These are phyloP conservation scores for Drosophila tropicalis DNA, from an alignment of 1,140 invertebrate genomes.

Conservation along the genomic window DNA sequence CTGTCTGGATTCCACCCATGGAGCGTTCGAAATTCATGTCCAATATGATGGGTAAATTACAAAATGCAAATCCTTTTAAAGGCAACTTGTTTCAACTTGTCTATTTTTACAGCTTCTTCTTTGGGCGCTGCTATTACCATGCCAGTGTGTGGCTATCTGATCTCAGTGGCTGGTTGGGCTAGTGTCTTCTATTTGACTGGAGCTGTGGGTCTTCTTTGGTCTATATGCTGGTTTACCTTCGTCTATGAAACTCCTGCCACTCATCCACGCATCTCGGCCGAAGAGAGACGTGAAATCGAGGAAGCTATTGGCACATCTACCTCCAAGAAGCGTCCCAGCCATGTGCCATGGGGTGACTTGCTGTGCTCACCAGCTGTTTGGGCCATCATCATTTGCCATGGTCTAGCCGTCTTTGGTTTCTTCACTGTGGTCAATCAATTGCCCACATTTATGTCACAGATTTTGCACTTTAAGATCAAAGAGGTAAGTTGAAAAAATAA, in stretches of 20 bases:
- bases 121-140: conserved; percentile 92
- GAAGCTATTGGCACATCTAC: conserved; percentile 87
- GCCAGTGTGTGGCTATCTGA: conserved; percentile 91
- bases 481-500: conserved; percentile 72
- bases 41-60: conserved; percentile 91
- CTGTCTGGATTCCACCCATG: conserved; percentile 95
- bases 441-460: conserved; percentile 96
- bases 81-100: neutral
- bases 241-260: conserved; percentile 93
- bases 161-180: conserved; percentile 91
- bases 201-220: conserved; percentile 91
- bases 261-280: conserved; percentile 92
- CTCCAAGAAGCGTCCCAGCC: conserved; percentile 85
- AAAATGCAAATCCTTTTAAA: neutral
- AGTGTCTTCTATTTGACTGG: conserved; percentile 94
- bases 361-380: conserved; percentile 93
- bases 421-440: conserved; percentile 97
- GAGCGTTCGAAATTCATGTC: conserved; percentile 94
- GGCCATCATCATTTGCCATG: conserved; percentile 96
- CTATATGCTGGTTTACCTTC: conserved; percentile 91
- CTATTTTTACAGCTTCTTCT: conserved; percentile 86
- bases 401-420: conserved; percentile 96
- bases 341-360: conserved; percentile 92
- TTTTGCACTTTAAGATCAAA: conserved; percentile 94
- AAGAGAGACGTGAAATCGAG: conserved; percentile 93